phyloP scores from a whole-genome alignment of 2,888 invertebrate genomes.

The Sminthurinus aureus region DNA sequence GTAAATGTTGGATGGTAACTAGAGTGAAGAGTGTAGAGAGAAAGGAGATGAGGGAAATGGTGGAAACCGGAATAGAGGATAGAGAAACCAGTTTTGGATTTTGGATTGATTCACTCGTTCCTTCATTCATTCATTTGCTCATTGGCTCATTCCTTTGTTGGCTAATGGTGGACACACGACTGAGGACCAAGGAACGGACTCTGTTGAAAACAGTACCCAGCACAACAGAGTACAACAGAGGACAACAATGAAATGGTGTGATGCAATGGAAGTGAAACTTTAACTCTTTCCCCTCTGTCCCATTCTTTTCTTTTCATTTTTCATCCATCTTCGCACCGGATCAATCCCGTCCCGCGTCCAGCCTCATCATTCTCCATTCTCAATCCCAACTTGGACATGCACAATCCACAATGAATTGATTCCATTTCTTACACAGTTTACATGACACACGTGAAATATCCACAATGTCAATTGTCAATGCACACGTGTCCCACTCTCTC shows the following conservation, averaged over 20 bases:
- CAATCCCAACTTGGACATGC: too few species aligned
- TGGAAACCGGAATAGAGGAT: too few species aligned
- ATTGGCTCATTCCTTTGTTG: background rate
- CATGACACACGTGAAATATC: background rate
- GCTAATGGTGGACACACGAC: background rate
- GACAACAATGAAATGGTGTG: background rate
- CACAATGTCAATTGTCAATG: background rate
- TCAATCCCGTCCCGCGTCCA: too few species aligned
- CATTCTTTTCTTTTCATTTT: background rate
- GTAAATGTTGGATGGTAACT: too few species aligned
- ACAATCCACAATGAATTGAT: too few species aligned
- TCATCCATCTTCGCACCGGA: too few species aligned
- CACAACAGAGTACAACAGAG: background rate
- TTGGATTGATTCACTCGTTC: background rate
- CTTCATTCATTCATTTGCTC: background rate
- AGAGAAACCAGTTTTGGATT: background rate
- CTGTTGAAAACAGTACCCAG: background rate
- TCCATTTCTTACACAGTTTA: too few species aligned
- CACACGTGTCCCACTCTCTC: background rate
- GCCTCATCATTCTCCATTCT: too few species aligned
- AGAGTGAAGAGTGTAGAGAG: too few species aligned
- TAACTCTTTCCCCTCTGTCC: background rate
- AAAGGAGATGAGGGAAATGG: background rate
- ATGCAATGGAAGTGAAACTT: background rate
- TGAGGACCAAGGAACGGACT: background rate